Evolutionary conservation across 2,797 vertebrate genomes (phyloP).

Genomic region (Saguinus oedipus): DNA sequence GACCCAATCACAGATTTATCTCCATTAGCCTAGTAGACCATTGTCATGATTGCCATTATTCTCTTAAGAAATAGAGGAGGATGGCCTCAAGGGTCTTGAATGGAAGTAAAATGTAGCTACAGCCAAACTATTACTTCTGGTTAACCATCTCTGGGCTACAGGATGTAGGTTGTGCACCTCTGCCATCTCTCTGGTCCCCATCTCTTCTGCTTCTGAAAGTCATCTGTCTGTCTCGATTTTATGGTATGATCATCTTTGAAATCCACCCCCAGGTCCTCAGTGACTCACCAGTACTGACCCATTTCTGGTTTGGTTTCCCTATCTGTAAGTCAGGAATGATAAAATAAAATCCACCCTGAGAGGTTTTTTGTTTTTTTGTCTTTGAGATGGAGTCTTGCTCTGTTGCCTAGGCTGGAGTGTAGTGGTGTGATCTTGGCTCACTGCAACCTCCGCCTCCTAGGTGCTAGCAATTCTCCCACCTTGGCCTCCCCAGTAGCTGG

Average conservation of each 20-base stretch:
- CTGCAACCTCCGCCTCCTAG: background rate
- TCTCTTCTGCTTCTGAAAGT: slow-evolving; percentile 40
- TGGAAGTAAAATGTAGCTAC: slow-evolving; percentile 32
- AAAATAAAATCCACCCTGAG: slow-evolving; percentile 34
- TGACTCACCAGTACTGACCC: slow-evolving; percentile 38
- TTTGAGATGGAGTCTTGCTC: background rate
- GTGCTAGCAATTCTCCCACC: background rate
- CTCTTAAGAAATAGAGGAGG: slow-evolving; percentile 23
- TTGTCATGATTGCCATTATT: background rate
- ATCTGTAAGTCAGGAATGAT: slow-evolving; percentile 32
- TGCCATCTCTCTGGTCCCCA: background rate
- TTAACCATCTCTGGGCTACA: slow-evolving; percentile 1
- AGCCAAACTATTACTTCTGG: background rate
- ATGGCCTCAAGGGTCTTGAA: background rate
- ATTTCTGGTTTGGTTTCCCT: slow-evolving; percentile 36
- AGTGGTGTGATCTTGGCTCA: background rate
- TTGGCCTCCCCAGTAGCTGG: background rate
- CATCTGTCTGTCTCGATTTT: slow-evolving; percentile 14
- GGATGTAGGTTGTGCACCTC: background rate
- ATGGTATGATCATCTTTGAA: slow-evolving; percentile 16
- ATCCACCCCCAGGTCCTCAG: background rate
- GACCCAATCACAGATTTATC: background rate
- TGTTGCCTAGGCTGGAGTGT: background rate
- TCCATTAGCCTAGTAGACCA: background rate
- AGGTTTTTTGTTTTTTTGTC: background rate